These are phyloP conservation scores for Phataginus tricuspis DNA, from an alignment of 2,797 vertebrate genomes.

Conservation along the genomic window DNA sequence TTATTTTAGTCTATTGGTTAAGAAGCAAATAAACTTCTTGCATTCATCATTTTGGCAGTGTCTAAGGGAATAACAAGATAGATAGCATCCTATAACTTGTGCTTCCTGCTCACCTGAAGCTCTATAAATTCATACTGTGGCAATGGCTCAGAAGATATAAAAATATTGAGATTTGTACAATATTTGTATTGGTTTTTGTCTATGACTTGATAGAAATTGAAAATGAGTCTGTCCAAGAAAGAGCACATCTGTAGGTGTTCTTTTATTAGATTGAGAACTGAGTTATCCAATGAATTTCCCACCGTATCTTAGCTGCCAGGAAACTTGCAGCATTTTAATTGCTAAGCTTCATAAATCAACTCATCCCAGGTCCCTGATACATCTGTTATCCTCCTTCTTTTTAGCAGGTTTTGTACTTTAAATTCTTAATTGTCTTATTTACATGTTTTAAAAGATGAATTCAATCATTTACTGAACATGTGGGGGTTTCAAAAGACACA, in stretches of 20 bases:
- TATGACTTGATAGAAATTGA: neutral
- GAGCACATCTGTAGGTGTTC: neutral
- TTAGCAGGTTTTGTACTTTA: neutral
- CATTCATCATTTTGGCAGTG: neutral
- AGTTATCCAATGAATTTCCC: neutral
- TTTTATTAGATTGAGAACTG: slow-evolving; percentile 1
- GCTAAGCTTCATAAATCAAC: neutral
- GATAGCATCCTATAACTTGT: neutral
- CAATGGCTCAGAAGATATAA: neutral
- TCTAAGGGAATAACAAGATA: neutral
- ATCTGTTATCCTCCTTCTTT: neutral
- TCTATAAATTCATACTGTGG: neutral
- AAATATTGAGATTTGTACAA: neutral
- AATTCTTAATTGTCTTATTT: neutral
- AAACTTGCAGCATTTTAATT: slow-evolving; percentile 1
- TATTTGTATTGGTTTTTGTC: neutral
- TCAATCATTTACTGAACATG: neutral
- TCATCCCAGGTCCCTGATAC: neutral
- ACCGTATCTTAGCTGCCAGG: neutral
- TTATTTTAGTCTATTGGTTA: neutral
- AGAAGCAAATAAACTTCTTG: neutral
- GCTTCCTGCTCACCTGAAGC: neutral
- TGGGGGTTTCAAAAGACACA: neutral
- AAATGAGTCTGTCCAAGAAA: neutral
- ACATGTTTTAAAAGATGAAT: neutral